Percentiles rank a stretch among this genome's conserved stretches.
These are phyloP conservation scores for Tetrapedia diversipes DNA, from an alignment of 2,888 invertebrate genomes.

Conservation along the genomic window DNA sequence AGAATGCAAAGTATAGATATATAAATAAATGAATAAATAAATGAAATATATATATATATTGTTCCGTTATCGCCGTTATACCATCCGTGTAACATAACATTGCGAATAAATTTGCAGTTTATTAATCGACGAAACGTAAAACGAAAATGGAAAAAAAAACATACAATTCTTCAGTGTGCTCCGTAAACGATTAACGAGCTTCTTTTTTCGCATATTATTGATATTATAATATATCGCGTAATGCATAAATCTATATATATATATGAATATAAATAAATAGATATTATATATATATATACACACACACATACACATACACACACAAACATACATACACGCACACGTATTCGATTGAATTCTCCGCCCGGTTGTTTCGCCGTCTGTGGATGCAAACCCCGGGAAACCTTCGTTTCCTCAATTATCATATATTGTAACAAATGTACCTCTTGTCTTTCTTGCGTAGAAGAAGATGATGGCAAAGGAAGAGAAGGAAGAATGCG, in stretches of 20 bases:
- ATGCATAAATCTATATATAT: constrained; percentile 39
- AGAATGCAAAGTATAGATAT: constrained; percentile 78
- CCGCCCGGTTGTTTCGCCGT: constrained; percentile 54
- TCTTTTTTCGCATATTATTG: constrained; percentile 53
- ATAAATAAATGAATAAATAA: constrained; percentile 64
- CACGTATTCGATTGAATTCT: constrained; percentile 29
- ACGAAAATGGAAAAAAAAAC: constrained; percentile 10
- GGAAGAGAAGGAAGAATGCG: constrained; percentile 7
- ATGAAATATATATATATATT: constrained; percentile 69
- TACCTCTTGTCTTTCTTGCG: constrained; percentile 63
- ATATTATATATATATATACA: constrained; percentile 31
- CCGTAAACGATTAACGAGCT: constrained; percentile 54
- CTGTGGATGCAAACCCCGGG: constrained; percentile 47
- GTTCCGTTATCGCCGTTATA: constrained; percentile 78
- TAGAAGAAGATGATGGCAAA: constrained; percentile 24
- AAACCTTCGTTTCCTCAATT: constrained; percentile 45
- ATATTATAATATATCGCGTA: constrained; percentile 49
- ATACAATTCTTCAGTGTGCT: constrained; percentile 55
- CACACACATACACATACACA: constrained; percentile 20
- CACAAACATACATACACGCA: constrained; percentile 13
- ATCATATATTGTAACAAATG: constrained; percentile 54
- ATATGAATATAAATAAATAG: constrained; percentile 36
- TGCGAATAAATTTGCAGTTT: constrained; percentile 69
- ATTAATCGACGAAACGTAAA: constrained; percentile 59
- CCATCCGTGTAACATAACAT: constrained; percentile 74